These are phyloP conservation scores for Saxicola maurus DNA, from an alignment of 2,797 vertebrate species.

Conservation along the genomic window DNA sequence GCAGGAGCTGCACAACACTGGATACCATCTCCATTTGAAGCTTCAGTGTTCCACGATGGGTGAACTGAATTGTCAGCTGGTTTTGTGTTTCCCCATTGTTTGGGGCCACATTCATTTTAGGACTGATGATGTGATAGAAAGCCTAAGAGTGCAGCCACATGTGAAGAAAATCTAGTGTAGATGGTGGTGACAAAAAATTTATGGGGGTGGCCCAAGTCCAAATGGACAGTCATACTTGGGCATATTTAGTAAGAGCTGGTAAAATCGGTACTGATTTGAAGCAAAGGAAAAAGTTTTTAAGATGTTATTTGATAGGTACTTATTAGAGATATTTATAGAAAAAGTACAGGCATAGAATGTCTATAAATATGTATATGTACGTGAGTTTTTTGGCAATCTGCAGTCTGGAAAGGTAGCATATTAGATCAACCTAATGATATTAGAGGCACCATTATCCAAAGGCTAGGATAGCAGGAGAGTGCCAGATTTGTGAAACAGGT, in stretches of 20 bases:
- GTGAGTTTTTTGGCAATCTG: not conserved
- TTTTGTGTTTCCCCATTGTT: not conserved
- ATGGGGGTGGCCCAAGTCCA: not conserved
- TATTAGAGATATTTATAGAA: not conserved
- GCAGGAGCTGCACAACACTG: not conserved
- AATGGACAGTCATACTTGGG: not conserved
- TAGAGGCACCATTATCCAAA: not conserved
- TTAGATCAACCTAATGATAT: not conserved
- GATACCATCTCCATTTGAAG: not conserved
- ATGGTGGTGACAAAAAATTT: not conserved
- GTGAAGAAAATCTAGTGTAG: not conserved
- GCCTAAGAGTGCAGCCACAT: fast-evolving
- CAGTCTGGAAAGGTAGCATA: not conserved
- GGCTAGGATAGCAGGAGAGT: not conserved
- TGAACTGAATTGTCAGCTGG: not conserved
- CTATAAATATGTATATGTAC: not conserved
- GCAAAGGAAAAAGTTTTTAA: not conserved
- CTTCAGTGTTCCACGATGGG: not conserved
- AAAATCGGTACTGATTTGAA: not conserved
- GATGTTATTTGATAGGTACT: not conserved
- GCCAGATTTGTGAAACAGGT: not conserved
- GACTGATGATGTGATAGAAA: not conserved
- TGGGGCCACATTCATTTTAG: not conserved
- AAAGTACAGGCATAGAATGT: not conserved
- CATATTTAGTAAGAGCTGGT: not conserved